Base-by-base conservation (phyloP, 1,140 invertebrate genomes). In the Sesamia nonagrioides region DNA sequence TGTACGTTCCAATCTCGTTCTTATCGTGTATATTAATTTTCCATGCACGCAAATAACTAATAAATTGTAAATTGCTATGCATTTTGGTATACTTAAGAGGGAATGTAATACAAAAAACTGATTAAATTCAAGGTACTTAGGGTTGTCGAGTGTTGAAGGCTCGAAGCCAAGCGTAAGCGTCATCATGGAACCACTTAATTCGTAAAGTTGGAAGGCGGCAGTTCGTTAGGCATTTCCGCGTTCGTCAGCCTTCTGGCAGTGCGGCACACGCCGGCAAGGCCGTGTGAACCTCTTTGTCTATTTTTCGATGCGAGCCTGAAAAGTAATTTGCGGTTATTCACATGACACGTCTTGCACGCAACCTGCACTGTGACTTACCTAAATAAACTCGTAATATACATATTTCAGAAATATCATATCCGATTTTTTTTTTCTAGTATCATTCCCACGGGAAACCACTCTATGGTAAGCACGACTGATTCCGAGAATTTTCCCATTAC, bases 211-310 rank as follows among this genome's bases (percentile, higher is more conserved):
- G 88, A 91, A 92, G 91, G 90, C 91, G 90, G 89, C 87, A 89
- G 86, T 90, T 86, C 84, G 81, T 85, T 88, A 81, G 85, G 79
- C 78, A 77, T 85, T 93, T 92, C 91, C 91, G 90, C 87, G 90
- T 91, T 91, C 90, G 92, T 91, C 89, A 91, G 87, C 85, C 87
- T 86, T 80, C 81, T 84, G 84, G 78, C 82, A 60, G 78, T 80
- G 78, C 83, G 86, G 86, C 86, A 88, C 88, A 88, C 86, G 84
- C 82, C 83, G 63, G 58, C 91, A 92, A 93, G 92, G 92, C 85
- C 91, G 82, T 89, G 88, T 84, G 89, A 89, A 91, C 88, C 84
- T 91, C 91, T 92, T 93, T 93, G 91, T 92, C 87, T 92, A 63
- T 86, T 84, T 81, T 83, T 83, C 82, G 83, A 83, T 82, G 84